Evolutionary conservation across 1,140 invertebrate species (phyloP).

Genomic region (Aradophagus sp.): DNA sequence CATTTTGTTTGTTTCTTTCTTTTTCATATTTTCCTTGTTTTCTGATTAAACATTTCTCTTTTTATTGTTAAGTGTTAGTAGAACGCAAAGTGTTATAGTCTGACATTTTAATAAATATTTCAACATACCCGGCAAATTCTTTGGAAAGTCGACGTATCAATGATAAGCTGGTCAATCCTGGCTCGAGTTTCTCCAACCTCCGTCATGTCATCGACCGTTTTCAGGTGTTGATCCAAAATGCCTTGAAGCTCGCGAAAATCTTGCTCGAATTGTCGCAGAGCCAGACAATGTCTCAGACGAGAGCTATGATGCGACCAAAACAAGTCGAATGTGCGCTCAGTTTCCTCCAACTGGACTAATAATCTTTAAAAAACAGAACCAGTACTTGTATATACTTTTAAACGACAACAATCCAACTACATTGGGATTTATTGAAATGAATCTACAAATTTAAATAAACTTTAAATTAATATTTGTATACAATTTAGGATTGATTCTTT

Average conservation of each 20-base stretch:
- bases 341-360: slow-evolving; percentile 95
- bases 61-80: slow-evolving; percentile 18
- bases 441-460: no score
- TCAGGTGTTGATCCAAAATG: slow-evolving; percentile 82
- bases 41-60: no score
- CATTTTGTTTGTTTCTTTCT: no score
- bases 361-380: slow-evolving; percentile 79
- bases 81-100: slow-evolving; percentile 15
- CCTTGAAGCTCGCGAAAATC: slow-evolving; percentile 87
- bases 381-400: no score
- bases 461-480: no score
- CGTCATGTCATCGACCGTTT: slow-evolving; percentile 86
- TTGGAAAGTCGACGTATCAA: slow-evolving; percentile 86
- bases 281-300: slow-evolving; percentile 90
- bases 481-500: no score
- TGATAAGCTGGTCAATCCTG: slow-evolving; percentile 84
- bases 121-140: slow-evolving; percentile 81
- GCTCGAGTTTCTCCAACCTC: slow-evolving; percentile 89
- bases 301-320: slow-evolving; percentile 94
- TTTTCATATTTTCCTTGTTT: no score
- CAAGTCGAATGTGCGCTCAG: slow-evolving; percentile 92
- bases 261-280: slow-evolving; percentile 91
- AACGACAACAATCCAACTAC: no score
- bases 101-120: no score
- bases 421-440: no score